Base-by-base conservation (phyloP, 2,888 invertebrate species). In the Alviniconcha strummeri region DNA sequence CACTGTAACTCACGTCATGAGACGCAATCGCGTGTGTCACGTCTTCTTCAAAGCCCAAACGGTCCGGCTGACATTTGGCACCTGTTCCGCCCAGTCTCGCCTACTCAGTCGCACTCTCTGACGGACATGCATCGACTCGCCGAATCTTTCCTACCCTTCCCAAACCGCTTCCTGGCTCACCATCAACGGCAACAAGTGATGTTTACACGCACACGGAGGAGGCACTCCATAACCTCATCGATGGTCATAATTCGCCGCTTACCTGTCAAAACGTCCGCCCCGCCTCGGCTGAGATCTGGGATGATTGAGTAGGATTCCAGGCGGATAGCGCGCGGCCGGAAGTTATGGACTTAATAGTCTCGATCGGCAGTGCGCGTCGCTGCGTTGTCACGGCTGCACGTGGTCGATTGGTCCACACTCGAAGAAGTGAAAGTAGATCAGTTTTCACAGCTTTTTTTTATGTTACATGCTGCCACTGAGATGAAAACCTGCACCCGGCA, bases 381-480 rank as follows among this genome's bases (percentile, higher is more conserved):
- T 57, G 78, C 78, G 78, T 78, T 78, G 78, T 78, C 64, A 78
- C 78, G 78, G 78, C 64, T 56, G 78, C 78, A 64, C 78, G 64
- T 64, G 64, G 52, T n/a, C 64, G 78, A 64, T 78, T 78, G 78
- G 78, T 52, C 52, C 13, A 13, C 60, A 60, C 8, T 11, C 8
- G 9, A 60, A 60, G 13, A 60, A 60, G 60, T 60, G 60, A 60
- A 60, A 60, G 60, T 11, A 52, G 74, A 13, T 17, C 69, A 69
- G n/a, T 69, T 64, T 64, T 9, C 19, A n/a, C 71, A 71, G 36
- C 36, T 36, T 36, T 36, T 36, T 36, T 36, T 36, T 36, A 36
- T 36, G 36, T 36, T 36, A 36, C 36, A 36, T 36, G 36, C 36
- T 36, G 36, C 36, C 36, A 36, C 3, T 36, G 36, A 36, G 36